phyloP scores from a whole-genome alignment of 64 coral and sea anemone species.

The Catalaphyllia jardinei region DNA sequence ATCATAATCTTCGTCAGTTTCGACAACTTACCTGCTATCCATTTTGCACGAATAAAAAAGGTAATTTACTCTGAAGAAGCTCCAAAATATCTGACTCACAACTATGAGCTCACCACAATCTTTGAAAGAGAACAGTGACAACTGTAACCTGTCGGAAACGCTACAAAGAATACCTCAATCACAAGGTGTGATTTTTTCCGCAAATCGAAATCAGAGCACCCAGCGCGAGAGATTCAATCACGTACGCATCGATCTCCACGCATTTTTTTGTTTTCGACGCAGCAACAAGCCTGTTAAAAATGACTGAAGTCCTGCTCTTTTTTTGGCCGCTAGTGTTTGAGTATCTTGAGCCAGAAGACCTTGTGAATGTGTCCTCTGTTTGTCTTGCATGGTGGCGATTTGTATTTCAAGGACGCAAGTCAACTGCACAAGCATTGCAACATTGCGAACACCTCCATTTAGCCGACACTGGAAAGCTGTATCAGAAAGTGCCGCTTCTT shows the following conservation, averaged over 20 bases:
- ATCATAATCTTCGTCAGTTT: neutral
- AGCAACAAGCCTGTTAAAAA: neutral
- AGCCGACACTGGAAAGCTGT: constrained; percentile 12
- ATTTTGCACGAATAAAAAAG: neutral
- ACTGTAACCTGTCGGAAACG: neutral
- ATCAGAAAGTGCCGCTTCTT: neutral
- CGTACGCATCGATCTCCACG: neutral
- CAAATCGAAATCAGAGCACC: neutral
- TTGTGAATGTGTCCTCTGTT: constrained; percentile 1
- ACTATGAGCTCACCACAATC: no score
- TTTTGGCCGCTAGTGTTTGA: neutral
- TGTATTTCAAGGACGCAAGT: constrained; percentile 6
- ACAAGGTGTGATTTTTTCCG: constrained; percentile 1
- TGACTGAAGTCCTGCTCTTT: neutral
- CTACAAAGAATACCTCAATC: constrained; percentile 2
- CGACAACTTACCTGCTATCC: constrained; percentile 1
- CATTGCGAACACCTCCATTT: neutral
- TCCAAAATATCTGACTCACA: no score
- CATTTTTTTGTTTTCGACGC: no score
- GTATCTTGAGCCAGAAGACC: constrained; percentile 13
- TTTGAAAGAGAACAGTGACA: neutral
- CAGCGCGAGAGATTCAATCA: neutral
- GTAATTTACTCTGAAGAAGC: no score
- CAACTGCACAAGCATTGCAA: neutral
- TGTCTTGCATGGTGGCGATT: constrained; percentile 18